Conservation (phyloP, 2,797 vertebrate species). For the Macropodus opercularis region DNA sequence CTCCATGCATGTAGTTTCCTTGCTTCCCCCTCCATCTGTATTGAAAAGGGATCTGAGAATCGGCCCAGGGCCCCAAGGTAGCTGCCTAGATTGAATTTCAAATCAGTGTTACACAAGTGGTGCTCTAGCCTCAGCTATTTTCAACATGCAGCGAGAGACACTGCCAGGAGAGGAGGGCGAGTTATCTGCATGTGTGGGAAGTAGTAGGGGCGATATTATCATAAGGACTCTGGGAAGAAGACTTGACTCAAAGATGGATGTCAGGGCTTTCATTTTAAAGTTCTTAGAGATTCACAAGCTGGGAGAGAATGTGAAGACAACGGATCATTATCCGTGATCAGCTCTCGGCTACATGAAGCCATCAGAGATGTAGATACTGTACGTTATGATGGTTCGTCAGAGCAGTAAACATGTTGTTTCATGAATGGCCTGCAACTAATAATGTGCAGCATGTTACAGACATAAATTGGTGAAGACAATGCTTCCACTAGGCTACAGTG, state of each 20-base stretch:
- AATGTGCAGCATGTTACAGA: neutral
- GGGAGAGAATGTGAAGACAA: conserved; percentile 22
- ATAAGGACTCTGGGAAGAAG: conserved; percentile 35
- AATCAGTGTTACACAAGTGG: conserved; percentile 73
- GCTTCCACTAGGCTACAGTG: no score
- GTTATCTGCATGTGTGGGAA: conserved; percentile 70
- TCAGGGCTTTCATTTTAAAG: conserved; percentile 45
- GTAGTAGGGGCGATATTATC: conserved; percentile 50
- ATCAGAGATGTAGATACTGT: conserved; percentile 31
- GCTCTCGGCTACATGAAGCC: conserved; percentile 15
- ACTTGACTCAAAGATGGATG: conserved; percentile 37
- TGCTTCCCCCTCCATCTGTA: conserved; percentile 24
- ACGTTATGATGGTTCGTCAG: conserved; percentile 21
- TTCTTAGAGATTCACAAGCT: conserved; percentile 49
- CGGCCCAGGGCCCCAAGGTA: conserved; percentile 45
- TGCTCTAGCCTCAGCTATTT: conserved; percentile 67
- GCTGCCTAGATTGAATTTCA: conserved; percentile 73
- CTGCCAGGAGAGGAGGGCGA: conserved; percentile 51
- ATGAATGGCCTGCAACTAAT: conserved; percentile 24
- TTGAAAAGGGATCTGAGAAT: conserved; percentile 50
- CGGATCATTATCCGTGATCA: conserved; percentile 23
- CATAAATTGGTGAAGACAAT: no score
- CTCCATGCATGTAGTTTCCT: neutral
- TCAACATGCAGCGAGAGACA: conserved; percentile 52
- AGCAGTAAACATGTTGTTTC: neutral